Evolutionary conservation across 1,140 invertebrate species (phyloP).

Genomic region (Calycopis cecrops): DNA sequence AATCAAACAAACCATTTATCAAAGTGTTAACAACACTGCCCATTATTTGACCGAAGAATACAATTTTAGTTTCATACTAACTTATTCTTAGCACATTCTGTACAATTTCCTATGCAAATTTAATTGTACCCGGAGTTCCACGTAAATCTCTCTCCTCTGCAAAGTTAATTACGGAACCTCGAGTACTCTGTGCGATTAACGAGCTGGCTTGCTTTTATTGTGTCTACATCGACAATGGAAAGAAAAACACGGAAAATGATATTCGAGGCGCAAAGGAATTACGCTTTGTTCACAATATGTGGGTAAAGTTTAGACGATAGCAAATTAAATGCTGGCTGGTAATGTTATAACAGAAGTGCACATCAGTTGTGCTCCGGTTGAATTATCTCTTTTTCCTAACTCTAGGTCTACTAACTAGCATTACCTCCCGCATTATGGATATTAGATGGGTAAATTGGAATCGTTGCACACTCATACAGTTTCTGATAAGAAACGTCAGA

Average conservation of each 20-base stretch:
- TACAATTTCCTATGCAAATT: slow-evolving; percentile 74
- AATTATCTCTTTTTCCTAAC: too few species aligned
- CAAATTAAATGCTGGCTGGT: too few species aligned
- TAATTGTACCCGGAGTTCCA: slow-evolving; percentile 67
- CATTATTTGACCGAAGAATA: slow-evolving; percentile 34
- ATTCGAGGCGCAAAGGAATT: slow-evolving; percentile 37
- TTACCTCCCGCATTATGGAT: too few species aligned
- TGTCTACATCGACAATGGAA: slow-evolving; percentile 61
- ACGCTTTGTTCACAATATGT: slow-evolving; percentile 7
- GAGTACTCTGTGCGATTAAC: slow-evolving; percentile 63
- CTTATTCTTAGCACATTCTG: slow-evolving; percentile 66
- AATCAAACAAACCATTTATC: neutral
- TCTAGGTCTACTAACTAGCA: too few species aligned
- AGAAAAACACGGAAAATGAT: slow-evolving; percentile 53
- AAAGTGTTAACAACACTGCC: slow-evolving; percentile 14
- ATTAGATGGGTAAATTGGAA: too few species aligned
- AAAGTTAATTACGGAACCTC: slow-evolving; percentile 67
- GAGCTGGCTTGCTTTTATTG: slow-evolving; percentile 58
- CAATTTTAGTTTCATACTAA: slow-evolving; percentile 60
- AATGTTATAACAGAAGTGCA: too few species aligned
- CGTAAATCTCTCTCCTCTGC: slow-evolving; percentile 67
- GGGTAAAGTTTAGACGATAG: too few species aligned
- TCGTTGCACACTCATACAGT: too few species aligned
- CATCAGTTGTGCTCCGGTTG: too few species aligned
- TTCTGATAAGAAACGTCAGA: too few species aligned